Conservation (phyloP, 53 echinoderm and acorn worm genomes). For the Astropecten irregularis region DNA sequence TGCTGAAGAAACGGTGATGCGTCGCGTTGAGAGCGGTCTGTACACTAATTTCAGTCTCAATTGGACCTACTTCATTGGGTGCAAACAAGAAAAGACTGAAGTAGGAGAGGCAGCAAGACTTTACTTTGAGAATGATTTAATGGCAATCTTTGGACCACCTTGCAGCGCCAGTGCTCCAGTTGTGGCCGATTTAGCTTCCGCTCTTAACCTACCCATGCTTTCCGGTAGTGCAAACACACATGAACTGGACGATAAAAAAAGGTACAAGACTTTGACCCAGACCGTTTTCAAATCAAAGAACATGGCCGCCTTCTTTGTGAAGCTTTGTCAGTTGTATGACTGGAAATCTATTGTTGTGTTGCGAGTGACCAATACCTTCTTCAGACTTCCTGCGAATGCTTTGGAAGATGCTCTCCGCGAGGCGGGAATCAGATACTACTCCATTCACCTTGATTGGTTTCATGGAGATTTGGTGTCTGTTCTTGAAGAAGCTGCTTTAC, state of each 20-base stretch:
- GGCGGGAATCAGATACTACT: background rate
- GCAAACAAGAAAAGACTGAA: background rate
- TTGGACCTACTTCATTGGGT: background rate
- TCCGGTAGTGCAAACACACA: conserved; percentile 21
- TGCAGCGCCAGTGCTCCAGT: conserved; percentile 64
- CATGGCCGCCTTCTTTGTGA: background rate
- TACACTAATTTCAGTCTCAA: conserved; percentile 69
- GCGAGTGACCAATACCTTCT: no score
- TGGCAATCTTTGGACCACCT: conserved; percentile 76
- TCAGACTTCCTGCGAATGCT: background rate
- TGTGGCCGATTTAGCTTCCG: conserved; percentile 69
- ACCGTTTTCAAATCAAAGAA: background rate
- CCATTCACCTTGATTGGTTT: background rate
- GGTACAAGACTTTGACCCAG: conserved; percentile 45
- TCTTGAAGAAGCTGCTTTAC: background rate
- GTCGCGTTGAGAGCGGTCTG: conserved; percentile 37
- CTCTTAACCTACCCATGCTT: conserved; percentile 70
- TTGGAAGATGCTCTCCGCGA: background rate
- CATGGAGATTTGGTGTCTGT: background rate
- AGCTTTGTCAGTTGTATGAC: background rate
- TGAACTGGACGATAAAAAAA: conserved; percentile 55
- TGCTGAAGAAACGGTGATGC: conserved; percentile 64
- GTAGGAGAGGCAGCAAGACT: background rate
- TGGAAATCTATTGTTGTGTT: background rate
- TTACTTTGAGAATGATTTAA: conserved; percentile 21